phyloP scores from a whole-genome alignment of 2,888 invertebrate genomes.

The Drosophila histrio region DNA sequence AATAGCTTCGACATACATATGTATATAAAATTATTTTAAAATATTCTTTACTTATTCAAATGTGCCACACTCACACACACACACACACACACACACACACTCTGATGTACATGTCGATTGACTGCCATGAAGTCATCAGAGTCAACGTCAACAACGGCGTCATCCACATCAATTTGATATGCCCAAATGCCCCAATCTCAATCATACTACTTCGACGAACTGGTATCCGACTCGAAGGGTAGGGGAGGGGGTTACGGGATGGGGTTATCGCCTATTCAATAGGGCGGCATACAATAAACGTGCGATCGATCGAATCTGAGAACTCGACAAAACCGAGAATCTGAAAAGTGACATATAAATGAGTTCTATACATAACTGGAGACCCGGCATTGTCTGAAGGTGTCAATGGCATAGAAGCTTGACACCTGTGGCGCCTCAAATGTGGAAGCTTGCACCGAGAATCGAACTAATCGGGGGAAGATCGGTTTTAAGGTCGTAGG shows the following conservation, averaged over 20 bases:
- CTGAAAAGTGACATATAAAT: conserved; percentile 46
- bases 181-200: conserved; percentile 37
- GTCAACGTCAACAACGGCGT: conserved; percentile 53
- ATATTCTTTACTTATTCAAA: conserved; percentile 76
- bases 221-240: background rate
- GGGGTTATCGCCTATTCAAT: conserved; percentile 17
- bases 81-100: background rate
- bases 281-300: conserved; percentile 50
- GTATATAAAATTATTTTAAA: conserved; percentile 47
- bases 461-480: background rate
- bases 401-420: conserved; percentile 68
- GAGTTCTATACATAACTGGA: conserved; percentile 27
- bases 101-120: conserved; percentile 19
- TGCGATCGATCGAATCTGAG: conserved; percentile 32
- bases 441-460: conserved; percentile 37
- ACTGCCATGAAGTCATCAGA: conserved; percentile 78
- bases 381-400: conserved; percentile 45
- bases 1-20: conserved; percentile 33
- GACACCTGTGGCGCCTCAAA: conserved; percentile 66
- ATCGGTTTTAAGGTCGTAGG: background rate
- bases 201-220: conserved; percentile 12
- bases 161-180: conserved; percentile 72
- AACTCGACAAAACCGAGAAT: conserved; percentile 16
- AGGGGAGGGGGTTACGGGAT: background rate
- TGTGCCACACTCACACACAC: conserved; percentile 27